Conservation (phyloP, 2,797 vertebrate species). For the Oreonectes daqikongensis region DNA sequence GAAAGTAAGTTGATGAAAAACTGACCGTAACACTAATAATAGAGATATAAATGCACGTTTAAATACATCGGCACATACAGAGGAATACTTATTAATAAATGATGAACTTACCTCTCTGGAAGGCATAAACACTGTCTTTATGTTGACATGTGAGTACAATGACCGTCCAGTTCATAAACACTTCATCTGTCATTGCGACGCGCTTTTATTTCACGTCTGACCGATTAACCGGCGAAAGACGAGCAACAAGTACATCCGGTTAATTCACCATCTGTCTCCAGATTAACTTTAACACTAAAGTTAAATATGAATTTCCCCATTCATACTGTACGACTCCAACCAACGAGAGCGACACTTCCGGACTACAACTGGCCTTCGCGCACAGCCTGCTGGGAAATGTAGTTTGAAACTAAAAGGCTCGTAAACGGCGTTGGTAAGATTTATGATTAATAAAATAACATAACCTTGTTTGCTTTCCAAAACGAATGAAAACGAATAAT, state of each 20-base stretch:
- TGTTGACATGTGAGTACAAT: slow-evolving; percentile 87
- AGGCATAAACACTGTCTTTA: slow-evolving; percentile 82
- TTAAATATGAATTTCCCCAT: neutral
- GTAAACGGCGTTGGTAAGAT: neutral
- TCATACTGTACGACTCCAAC: neutral
- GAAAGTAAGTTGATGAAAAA: neutral
- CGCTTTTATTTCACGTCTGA: neutral
- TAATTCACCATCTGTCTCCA: neutral
- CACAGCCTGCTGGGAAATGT: slow-evolving; percentile 23
- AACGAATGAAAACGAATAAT: neutral
- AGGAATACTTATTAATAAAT: too few relatives aligned
- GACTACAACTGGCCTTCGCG: neutral
- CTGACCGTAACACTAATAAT: neutral
- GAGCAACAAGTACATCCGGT: neutral
- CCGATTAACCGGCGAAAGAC: neutral
- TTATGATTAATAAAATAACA: neutral
- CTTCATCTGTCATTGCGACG: neutral
- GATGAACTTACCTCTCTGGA: slow-evolving; percentile 81
- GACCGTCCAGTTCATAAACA: slow-evolving; percentile 78
- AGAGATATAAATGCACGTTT: neutral
- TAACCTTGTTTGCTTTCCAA: neutral
- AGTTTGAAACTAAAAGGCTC: neutral
- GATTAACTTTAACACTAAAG: neutral
- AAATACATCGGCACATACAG: neutral
- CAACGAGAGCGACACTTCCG: neutral